Evolutionary conservation across 2,113 vertebrate species (phyloP), one percentile per base, ranked within the genome.

Genomic region (Grantiella picta): DNA sequence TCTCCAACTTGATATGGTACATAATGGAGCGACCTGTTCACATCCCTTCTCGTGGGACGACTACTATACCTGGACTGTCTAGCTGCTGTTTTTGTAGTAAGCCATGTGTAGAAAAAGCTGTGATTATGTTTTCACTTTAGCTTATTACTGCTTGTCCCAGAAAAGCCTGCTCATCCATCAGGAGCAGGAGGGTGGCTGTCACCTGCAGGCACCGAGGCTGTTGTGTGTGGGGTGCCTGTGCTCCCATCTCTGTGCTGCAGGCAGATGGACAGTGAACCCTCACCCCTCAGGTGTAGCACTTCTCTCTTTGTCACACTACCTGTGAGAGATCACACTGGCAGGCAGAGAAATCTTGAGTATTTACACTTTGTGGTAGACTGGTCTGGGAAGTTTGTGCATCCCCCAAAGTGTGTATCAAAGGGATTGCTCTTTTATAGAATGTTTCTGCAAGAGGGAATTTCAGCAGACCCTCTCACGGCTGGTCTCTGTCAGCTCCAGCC

Each of bases 161-260:
- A 49, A 86, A 81, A 53, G 2, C 10, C 31, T 42, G 5, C 20
- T 83, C 2, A 3, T 71, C 18, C 38, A 9, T 44, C 65, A 52
- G 57, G 50, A 86, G 52, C 40, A 49, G 22, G 9, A 1, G 7
- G 29, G 31, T 22, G 47, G 17, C 5, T 63, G 20, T 22, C 12
- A 19, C 19, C n/a, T 72, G 49, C 4, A 15, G 47, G 20, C 11
- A 3, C 13, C 27, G 68, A 87, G 57, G 22, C 45, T 75, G 36
- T 16, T 60, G 17, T 0, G 0, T 3, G 2, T 12, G 10, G 14
- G 9, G 2, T 72, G 40, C 16, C 31, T 44, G 10, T 49, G 59
- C 79, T 72, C 2, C 7, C 59, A 15, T 31, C 53, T 59, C 69
- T 40, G 21, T 70, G 70, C 54, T 80, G n/a, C 78, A 50, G 54